Evolutionary conservation across 1,140 invertebrate genomes (phyloP), one percentile per base, ranked within the genome.

Genomic region (Pseudomyrmex dendroicus): DNA sequence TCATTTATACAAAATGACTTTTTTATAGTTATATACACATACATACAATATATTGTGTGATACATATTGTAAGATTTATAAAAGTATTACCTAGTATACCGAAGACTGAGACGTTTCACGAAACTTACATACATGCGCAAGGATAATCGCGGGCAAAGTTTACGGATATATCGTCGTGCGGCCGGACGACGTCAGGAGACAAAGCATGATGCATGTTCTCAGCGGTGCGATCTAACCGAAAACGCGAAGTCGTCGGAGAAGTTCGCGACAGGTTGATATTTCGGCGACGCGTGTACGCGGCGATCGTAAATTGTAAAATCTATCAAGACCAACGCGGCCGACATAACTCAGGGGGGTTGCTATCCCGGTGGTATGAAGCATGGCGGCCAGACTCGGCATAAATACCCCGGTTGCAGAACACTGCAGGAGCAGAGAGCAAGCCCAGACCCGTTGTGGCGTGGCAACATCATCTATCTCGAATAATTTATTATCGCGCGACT

Each of bases 401-500:
- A 94, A 94, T 94, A 94, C 91, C 35, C 92, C 92, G 90, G 90
- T 91, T 91, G 93, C 90, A 92, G 92, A 93, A 93, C 92, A 93
- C 90, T 91, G 89, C 91, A 89, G 91, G 82, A 89, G 88, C 88
- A 89, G 88, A 84, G 89, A 90, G 88, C 89, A 90, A 88, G 88
- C 88, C 88, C 89, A 90, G 88, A 84, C 88, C 88, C 88, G 88
- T 89, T 87, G 92, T 93, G 93, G 93, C 92, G 92, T 94, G 92
- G 93, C 92, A 92, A 94, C 93, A 94, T 94, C 93, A 94, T 94
- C 93, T 94, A 94, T 94, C 93, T 94, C 90, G 92, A 93, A 93
- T 94, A 94, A 94, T 94, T 93, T 94, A 94, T 94, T 93, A 94
- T 93, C 89, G 88, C 92, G 73, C 85, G 89, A 88, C 85, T 87